Base-by-base conservation (phyloP, 2,888 invertebrate genomes). In the Therioaphis trifolii region DNA sequence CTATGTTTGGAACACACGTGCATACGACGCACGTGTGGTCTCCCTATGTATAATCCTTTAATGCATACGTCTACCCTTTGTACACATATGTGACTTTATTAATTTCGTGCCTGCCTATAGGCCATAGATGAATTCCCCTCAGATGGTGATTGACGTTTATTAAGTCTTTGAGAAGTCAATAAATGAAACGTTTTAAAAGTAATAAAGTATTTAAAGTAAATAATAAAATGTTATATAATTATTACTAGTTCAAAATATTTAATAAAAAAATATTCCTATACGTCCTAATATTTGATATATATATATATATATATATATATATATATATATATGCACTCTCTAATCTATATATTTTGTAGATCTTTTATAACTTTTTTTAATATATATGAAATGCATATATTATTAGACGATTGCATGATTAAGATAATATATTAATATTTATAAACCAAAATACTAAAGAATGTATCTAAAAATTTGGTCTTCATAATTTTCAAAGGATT, bases 11-110 rank as follows among this genome's bases (percentile, higher is more conserved):
- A 74, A 63, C 74, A 82, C 82, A 63, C 82, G 71, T 63, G 72
- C 49, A 61, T 15, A 18, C 43, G 58, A 29, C 11, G 71, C 82
- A 82, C 82, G 82, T 82, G 82, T 49, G 71, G 24, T 74, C 72
- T 49, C 72, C 82, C 63, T 21, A 24, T 40, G 4, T 74, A 52
- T 82, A 82, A 82, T 82, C 72, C 74, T 72, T 63, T 63, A 66
- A 82, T 71, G 24, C 69, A 80, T 46, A 69, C 66, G 52, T 74
- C 35, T 61, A 71, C 82, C 72, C 63, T 3, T 49, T 82, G 63
- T 40, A 74, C 52, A 61, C 72, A 74, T 63, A 52, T 82, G 82
- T 82, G 82, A 82, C 82, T 82, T 82, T 74, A 82, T 82, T 82
- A 82, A 74, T 74, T 82, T 43, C 52, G 52, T 40, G 29, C 9